These are phyloP conservation scores for Pristiophorus japonicus DNA, from an alignment of 2,113 vertebrate species.

Conservation along the genomic window DNA sequence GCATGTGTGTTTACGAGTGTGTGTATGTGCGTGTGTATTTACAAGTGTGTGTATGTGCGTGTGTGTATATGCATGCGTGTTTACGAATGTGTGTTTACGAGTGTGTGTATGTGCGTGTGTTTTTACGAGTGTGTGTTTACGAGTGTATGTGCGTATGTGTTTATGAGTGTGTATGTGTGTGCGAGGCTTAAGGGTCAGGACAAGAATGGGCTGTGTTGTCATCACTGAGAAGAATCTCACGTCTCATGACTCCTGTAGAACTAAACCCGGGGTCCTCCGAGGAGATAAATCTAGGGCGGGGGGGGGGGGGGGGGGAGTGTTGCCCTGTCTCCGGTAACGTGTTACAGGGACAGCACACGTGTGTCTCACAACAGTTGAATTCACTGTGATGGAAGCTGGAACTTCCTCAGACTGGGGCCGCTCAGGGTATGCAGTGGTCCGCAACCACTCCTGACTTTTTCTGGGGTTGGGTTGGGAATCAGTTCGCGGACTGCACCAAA, in stretches of 20 bases:
- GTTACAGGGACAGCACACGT: neutral
- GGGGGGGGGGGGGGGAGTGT: neutral
- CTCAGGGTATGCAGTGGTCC: neutral
- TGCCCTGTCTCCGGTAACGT: neutral
- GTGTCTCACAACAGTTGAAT: neutral
- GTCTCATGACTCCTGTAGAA: neutral
- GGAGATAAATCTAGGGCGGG: too few species aligned
- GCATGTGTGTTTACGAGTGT: too few species aligned
- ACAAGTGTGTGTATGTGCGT: neutral
- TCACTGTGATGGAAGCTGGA: neutral
- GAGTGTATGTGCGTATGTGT: too few species aligned
- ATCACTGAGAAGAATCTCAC: neutral
- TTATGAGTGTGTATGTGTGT: neutral
- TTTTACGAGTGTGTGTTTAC: too few species aligned
- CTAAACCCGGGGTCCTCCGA: too few species aligned
- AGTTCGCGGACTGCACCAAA: neutral
- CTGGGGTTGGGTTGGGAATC: neutral
- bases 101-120: too few species aligned
- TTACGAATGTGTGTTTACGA: too few species aligned
- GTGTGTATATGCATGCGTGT: neutral
- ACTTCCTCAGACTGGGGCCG: neutral
- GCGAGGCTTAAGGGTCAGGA: neutral
- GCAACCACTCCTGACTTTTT: neutral
- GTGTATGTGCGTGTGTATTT: too few species aligned
- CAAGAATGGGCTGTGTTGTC: too few species aligned